Evolutionary conservation across 1,140 invertebrate genomes (phyloP).

Genomic region (Ridgeia piscesae): DNA sequence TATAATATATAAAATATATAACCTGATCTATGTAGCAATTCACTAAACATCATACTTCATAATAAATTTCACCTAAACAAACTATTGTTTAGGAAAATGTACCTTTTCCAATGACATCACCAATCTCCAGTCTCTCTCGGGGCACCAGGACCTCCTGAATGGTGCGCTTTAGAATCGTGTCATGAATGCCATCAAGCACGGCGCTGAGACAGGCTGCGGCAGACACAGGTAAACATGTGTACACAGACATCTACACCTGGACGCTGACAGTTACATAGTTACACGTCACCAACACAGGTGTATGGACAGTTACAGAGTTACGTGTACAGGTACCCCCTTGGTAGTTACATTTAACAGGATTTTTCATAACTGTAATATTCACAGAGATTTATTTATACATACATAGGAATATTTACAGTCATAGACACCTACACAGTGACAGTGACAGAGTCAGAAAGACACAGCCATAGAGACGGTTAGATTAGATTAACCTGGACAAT

Average conservation of each 20-base stretch:
- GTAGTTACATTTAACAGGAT: not conserved
- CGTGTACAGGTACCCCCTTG: not conserved
- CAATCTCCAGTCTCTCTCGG: conserved; percentile 50
- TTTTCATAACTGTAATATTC: not conserved
- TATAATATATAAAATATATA: no score
- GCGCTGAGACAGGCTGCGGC: not conserved
- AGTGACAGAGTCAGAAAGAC: no score
- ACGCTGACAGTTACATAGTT: not conserved
- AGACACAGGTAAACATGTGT: not conserved
- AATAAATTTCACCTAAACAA: not conserved
- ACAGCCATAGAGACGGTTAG: no score
- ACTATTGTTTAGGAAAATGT: conserved; percentile 2
- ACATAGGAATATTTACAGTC: no score
- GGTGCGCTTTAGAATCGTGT: not conserved
- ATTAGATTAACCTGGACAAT: no score
- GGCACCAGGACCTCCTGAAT: conserved; percentile 47
- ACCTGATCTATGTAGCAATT: no score
- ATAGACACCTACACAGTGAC: no score
- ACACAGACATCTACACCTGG: not conserved
- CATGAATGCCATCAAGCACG: not conserved
- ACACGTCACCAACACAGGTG: not conserved
- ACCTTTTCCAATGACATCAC: conserved; percentile 50
- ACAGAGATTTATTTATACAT: not conserved
- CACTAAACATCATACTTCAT: no score
- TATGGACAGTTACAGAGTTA: not conserved